Conservation (phyloP, 1,140 invertebrate species). For the Drosophila pachea region DNA sequence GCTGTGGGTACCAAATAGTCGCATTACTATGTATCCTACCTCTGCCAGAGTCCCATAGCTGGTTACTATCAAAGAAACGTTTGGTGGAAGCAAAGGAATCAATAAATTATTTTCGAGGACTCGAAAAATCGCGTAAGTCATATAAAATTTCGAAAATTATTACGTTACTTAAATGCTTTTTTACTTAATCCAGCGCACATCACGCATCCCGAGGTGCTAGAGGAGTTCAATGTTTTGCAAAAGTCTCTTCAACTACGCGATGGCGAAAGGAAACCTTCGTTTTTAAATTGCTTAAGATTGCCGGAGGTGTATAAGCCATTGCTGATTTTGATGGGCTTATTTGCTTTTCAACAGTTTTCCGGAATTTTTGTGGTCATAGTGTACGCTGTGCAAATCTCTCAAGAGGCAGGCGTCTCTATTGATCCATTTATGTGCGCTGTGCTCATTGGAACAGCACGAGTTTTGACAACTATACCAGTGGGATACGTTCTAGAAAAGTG, state of each 20-base stretch:
- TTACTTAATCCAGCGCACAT: conserved; percentile 49
- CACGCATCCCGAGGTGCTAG: conserved; percentile 76
- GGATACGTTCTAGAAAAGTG: conserved; percentile 81
- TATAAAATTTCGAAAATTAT: not conserved
- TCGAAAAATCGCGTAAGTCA: conserved; percentile 74
- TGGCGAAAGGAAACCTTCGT: conserved; percentile 64
- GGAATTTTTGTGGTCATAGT: conserved; percentile 89
- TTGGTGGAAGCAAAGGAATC: conserved; percentile 80
- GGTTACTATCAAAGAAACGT: conserved; percentile 82
- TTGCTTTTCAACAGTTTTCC: conserved; percentile 89
- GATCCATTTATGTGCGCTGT: conserved; percentile 82
- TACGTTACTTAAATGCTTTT: not conserved
- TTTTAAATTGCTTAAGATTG: conserved; percentile 43
- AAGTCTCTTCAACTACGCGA: conserved; percentile 63
- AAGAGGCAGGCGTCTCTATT: conserved; percentile 81
- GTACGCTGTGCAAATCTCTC: conserved; percentile 85
- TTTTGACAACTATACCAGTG: conserved; percentile 81
- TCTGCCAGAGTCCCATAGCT: conserved; percentile 86
- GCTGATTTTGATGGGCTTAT: conserved; percentile 83
- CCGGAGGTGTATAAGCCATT: conserved; percentile 83
- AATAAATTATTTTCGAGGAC: conserved; percentile 81
- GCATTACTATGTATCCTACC: conserved; percentile 81
- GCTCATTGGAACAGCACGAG: conserved; percentile 80
- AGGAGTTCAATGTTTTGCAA: conserved; percentile 64
- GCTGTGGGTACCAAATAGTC: conserved; percentile 81